Evolutionary conservation across 2,797 vertebrate species (phyloP).

Genomic region (Echiichthys vipera): DNA sequence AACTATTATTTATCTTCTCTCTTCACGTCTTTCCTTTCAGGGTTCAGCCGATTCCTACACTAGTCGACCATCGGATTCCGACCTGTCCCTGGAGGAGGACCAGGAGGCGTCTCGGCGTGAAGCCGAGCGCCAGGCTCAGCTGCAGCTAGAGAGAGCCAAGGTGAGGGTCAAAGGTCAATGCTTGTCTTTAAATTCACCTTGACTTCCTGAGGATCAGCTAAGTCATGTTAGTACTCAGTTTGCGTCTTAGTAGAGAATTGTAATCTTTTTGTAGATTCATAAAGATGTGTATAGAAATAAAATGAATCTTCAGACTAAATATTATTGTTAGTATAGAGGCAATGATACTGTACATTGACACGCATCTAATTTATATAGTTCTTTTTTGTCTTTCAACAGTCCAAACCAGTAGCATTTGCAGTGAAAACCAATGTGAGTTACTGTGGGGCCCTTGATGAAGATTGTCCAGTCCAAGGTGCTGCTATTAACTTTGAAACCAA

Average conservation of each 20-base stretch:
- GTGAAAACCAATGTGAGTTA: conserved; percentile 98
- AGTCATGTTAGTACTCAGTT: too few relatives aligned
- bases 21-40: conserved; percentile 73
- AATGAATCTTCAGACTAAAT: background rate
- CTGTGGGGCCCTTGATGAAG: conserved; percentile 95
- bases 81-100: conserved; percentile 98
- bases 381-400: conserved; percentile 72
- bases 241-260: too few relatives aligned
- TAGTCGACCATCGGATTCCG: conserved; percentile 97
- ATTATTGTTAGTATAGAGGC: background rate
- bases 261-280: background rate
- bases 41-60: conserved; percentile 98
- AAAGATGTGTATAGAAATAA: background rate
- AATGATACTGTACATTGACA: background rate
- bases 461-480: conserved; percentile 94
- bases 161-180: conserved; percentile 71
- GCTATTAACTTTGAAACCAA: conserved; percentile 98
- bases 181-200: conserved; percentile 23
- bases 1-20: conserved; percentile 3
- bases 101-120: conserved; percentile 95
- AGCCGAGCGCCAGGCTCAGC: conserved; percentile 96
- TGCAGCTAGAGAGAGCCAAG: conserved; percentile 97
- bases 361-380: background rate
- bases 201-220: background rate
- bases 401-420: conserved; percentile 96